These are phyloP conservation scores for Tokudaia muenninki DNA, from an alignment of 2,797 vertebrate genomes.

Conservation along the genomic window DNA sequence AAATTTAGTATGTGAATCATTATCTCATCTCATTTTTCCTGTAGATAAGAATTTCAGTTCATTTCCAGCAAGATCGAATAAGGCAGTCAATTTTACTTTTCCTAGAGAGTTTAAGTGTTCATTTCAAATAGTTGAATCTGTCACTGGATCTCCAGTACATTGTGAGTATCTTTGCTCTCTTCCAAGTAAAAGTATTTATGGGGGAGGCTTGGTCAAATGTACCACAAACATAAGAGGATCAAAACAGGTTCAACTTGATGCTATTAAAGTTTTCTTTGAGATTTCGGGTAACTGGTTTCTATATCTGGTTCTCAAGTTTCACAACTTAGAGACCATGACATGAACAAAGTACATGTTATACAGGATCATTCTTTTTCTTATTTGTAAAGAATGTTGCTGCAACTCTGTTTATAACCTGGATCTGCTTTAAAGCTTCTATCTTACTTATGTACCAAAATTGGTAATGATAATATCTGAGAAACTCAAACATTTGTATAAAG, in stretches of 20 bases:
- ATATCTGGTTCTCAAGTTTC: slow-evolving; percentile 54
- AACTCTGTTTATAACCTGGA: neutral
- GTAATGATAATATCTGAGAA: neutral
- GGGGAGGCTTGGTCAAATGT: neutral
- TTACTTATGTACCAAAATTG: neutral
- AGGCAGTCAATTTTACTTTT: neutral
- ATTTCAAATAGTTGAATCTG: neutral
- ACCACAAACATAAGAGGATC: neutral
- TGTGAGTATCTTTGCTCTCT: neutral
- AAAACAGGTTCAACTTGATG: slow-evolving; percentile 55
- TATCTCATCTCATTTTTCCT: slow-evolving; percentile 24
- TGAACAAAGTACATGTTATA: neutral
- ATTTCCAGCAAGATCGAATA: slow-evolving; percentile 17
- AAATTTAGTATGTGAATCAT: slow-evolving; percentile 17
- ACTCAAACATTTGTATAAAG: neutral
- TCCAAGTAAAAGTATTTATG: slow-evolving; percentile 14
- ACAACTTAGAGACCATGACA: slow-evolving; percentile 7
- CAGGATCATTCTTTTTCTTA: neutral
- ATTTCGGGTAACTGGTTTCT: neutral
- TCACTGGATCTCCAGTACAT: neutral
- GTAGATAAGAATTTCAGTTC: neutral
- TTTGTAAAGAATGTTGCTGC: slow-evolving; percentile 25
- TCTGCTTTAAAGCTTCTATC: neutral
- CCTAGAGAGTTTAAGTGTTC: neutral
- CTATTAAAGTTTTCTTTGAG: neutral